Base-by-base conservation (phyloP, 1,140 invertebrate genomes). In the Drosophila mayri region DNA sequence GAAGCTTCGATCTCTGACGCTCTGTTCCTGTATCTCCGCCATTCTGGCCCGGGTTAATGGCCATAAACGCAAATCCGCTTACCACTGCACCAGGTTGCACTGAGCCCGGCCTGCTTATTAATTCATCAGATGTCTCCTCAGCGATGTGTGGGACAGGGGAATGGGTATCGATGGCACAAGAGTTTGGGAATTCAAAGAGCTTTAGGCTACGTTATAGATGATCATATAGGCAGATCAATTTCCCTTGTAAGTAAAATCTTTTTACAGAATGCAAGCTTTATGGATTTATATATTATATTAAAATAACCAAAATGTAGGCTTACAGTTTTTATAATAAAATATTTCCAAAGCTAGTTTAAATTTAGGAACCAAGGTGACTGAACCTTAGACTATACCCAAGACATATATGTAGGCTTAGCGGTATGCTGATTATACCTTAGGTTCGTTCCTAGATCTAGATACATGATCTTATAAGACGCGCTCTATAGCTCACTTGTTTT, bases 11-110 rank as follows among this genome's bases (percentile, higher is more conserved):
- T 35, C 18, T 32, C 14, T n/a, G n/a, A n/a, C 7, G 4, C 32
- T 18, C 12, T 12, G 6, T 25, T 28, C 1, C 25, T n/a, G n/a
- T 28, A 25, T 37, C 30, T 32, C 18, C 37, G 9, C 28, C 25
- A 40, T 38, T 38, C 46, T 43, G 25, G 14, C 35, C 22, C 38
- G 35, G n/a, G 65, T 78, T 71, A 78, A 78, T 78, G 75, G 54
- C 63, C 75, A 67, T 49, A 55, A 57, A 67, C 55, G 62, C 73
- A 77, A 77, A 77, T 77, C 75, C 73, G 73, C 75, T 77, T 77
- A 68, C 43, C 38, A 30, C 6, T 43, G 67, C 50, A 47, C 5
- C 49, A 11, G 35, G 16, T 57, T 76, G 67, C 57, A 55, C 14
- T 38, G 35, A 62, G 58, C 1, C 16, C 4, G 63, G 22, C 11